Evolutionary conservation across 2,888 invertebrate species (phyloP).

Genomic region (Agapetus fuscipes): DNA sequence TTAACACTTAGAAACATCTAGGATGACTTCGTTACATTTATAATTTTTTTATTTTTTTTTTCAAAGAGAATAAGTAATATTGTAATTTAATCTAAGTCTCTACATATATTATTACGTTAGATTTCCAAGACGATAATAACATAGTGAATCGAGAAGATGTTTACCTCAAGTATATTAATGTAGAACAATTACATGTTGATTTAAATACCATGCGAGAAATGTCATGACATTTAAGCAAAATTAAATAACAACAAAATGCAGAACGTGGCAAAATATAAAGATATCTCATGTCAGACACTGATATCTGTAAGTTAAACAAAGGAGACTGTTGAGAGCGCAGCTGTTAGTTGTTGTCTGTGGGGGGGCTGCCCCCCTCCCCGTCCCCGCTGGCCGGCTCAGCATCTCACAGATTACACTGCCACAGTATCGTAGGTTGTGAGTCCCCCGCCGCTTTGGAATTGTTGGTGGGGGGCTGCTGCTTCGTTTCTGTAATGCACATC

Average conservation of each 20-base stretch:
- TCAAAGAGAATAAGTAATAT: not conserved
- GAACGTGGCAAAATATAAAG: constrained; percentile 15
- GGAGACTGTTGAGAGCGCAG: constrained; percentile 20
- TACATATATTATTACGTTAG: no score
- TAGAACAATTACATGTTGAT: not conserved
- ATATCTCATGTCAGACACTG: constrained; percentile 4
- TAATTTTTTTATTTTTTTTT: not conserved
- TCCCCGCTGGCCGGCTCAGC: not conserved
- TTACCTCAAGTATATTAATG: no score
- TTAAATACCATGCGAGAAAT: constrained; percentile 8
- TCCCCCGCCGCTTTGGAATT: constrained; percentile 69
- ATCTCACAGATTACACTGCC: constrained; percentile 91
- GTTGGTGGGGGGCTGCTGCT: constrained; percentile 72
- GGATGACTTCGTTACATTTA: constrained; percentile 1
- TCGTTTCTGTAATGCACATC: constrained; percentile 63
- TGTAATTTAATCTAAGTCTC: no score
- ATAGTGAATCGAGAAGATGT: no score
- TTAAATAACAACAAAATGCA: constrained; percentile 9
- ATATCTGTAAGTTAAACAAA: constrained; percentile 8
- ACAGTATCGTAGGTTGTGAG: constrained; percentile 98
- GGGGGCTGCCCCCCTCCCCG: no score
- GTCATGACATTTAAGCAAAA: constrained; percentile 13
- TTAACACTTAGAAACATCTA: not conserved
- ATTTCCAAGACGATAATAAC: no score
- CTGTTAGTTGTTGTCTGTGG: constrained; percentile 10